Percentiles rank a stretch among this genome's conserved stretches.
Conservation (phyloP, 2,113 vertebrate genomes). For the Progne subis region DNA sequence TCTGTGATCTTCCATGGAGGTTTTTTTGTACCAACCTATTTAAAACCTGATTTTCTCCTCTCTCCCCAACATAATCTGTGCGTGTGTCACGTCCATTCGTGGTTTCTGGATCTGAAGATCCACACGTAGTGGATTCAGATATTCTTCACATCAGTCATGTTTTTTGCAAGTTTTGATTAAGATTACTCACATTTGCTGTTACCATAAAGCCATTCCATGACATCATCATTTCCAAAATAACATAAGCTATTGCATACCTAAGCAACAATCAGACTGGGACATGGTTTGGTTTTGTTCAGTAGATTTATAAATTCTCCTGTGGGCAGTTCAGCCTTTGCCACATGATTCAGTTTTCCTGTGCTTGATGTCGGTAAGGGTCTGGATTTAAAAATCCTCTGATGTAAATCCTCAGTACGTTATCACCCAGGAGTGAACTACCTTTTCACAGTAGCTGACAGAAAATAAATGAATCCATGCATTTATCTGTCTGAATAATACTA, state of each 20-base stretch:
- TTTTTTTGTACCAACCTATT: constrained; percentile 5
- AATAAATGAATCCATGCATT: neutral
- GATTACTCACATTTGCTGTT: neutral
- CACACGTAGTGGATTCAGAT: neutral
- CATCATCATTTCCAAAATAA: neutral
- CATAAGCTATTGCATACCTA: neutral
- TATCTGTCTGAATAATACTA: neutral
- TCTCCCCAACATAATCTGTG: neutral
- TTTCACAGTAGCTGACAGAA: neutral
- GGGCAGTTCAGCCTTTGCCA: neutral
- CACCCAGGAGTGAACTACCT: neutral
- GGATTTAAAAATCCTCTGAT: neutral
- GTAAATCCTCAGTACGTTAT: neutral
- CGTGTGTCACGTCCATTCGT: neutral
- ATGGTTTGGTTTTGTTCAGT: neutral
- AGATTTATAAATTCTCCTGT: neutral
- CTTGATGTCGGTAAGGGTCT: neutral
- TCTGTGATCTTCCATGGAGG: neutral
- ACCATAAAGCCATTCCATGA: neutral
- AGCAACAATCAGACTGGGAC: neutral
- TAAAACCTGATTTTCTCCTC: neutral
- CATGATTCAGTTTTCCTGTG: neutral
- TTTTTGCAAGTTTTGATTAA: neutral
- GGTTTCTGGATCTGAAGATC: neutral
- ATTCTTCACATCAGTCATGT: neutral